Percentiles rank a stretch among this genome's conserved stretches.
Conservation (phyloP, 2,113 vertebrate species). For the Nothobranchius kuhntae region DNA sequence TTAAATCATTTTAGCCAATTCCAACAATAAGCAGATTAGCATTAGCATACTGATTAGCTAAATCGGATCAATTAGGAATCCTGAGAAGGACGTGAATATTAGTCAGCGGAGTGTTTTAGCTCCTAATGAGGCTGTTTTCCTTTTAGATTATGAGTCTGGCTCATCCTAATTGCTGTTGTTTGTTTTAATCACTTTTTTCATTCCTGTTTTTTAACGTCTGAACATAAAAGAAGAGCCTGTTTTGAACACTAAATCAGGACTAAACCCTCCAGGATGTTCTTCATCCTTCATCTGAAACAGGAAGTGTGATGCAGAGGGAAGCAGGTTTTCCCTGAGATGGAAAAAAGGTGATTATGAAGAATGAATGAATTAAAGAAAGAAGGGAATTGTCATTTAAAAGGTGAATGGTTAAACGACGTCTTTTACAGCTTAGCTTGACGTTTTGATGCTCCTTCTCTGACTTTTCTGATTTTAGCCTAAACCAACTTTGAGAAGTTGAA, state of each 20-base stretch:
- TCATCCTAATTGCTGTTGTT: neutral
- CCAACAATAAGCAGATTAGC: neutral
- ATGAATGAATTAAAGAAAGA: neutral
- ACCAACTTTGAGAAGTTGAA: neutral
- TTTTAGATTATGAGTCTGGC: neutral
- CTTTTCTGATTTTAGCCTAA: neutral
- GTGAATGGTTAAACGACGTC: neutral
- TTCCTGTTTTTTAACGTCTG: neutral
- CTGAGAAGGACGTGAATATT: neutral
- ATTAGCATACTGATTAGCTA: neutral
- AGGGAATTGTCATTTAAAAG: neutral
- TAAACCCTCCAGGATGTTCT: neutral
- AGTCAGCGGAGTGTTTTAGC: neutral
- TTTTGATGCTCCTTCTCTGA: neutral
- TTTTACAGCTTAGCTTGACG: no score
- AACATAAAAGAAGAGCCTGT: neutral
- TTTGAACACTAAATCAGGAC: conserved; percentile 9
- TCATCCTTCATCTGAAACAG: conserved; percentile 33
- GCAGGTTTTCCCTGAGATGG: neutral
- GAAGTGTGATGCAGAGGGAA: neutral
- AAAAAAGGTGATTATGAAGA: neutral
- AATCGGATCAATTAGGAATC: neutral
- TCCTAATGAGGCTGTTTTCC: neutral
- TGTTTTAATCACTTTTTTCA: conserved; percentile 3
- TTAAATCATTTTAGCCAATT: neutral